These are phyloP conservation scores for Metopia argyrocephala DNA, from an alignment of 2,888 invertebrate genomes.

Conservation along the genomic window DNA sequence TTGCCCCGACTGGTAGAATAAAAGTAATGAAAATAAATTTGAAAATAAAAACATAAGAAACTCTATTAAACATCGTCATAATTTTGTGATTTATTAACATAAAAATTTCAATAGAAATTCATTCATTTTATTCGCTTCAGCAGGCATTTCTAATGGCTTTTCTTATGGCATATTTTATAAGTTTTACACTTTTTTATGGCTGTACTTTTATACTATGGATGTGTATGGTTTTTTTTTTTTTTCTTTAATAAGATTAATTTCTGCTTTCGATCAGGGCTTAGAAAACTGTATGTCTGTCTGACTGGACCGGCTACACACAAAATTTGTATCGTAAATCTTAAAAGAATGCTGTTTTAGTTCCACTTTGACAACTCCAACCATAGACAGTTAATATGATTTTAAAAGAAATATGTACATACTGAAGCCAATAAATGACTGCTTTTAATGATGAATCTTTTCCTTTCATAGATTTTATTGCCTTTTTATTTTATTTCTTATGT, in stretches of 20 bases:
- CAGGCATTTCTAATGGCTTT: constrained; percentile 13
- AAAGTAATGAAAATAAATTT: not conserved
- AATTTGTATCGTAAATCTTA: constrained; percentile 46
- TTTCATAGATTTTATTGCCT: constrained; percentile 37
- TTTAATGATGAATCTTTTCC: constrained; percentile 21
- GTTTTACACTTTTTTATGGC: constrained; percentile 51
- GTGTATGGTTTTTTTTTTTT: not conserved
- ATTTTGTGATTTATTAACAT: constrained; percentile 61
- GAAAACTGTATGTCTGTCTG: not conserved
- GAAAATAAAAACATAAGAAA: not conserved
- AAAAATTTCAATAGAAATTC: constrained; percentile 55
- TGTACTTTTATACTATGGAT: not conserved
- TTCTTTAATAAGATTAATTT: constrained; percentile 53
- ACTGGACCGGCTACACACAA: not conserved
- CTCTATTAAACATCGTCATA: constrained; percentile 56
- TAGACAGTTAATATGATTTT: constrained; percentile 29
- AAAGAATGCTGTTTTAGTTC: constrained; percentile 44
- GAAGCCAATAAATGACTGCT: not conserved
- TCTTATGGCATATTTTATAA: constrained; percentile 36
- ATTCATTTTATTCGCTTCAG: not conserved
- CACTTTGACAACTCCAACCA: constrained; percentile 49
- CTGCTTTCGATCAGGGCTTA: constrained; percentile 42
- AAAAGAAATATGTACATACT: not conserved
- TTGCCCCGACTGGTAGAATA: not conserved
- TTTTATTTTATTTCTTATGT: no score